Percentiles rank a stretch among this genome's conserved stretches.
phyloP scores from a whole-genome alignment of 2,113 vertebrate species.

The Podarcis muralis region DNA sequence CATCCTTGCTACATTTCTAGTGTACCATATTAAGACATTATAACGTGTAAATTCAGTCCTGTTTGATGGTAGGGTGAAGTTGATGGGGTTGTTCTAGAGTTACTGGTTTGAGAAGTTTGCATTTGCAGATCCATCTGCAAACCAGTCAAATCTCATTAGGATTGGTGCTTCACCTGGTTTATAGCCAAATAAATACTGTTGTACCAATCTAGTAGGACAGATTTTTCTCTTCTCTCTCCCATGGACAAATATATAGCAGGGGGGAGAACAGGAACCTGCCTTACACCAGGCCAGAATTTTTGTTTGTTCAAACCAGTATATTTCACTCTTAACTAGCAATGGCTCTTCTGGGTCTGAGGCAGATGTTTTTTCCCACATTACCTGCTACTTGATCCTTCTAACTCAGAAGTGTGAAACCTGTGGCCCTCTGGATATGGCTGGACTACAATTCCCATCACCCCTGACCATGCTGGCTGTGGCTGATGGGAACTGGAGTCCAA shows the following conservation, averaged over 20 bases:
- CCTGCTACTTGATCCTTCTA: not conserved
- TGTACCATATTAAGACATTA: not conserved
- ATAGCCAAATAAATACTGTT: not conserved
- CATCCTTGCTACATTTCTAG: not conserved
- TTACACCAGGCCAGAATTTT: no score
- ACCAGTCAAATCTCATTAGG: not conserved
- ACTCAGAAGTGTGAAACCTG: not conserved
- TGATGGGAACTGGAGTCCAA: not conserved
- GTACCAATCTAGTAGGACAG: not conserved
- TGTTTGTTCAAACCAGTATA: no score
- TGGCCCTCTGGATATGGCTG: not conserved
- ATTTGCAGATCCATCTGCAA: not conserved
- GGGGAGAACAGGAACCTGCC: no score
- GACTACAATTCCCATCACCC: not conserved
- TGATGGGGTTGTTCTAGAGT: not conserved
- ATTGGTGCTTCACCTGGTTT: not conserved
- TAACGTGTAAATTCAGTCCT: not conserved
- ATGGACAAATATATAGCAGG: not conserved
- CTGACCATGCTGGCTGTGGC: not conserved
- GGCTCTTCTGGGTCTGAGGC: no score
- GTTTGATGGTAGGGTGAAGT: not conserved
- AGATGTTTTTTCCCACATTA: not conserved
- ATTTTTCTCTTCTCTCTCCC: not conserved
- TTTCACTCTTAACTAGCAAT: no score
- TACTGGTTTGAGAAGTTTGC: not conserved